Evolutionary conservation across 2,888 invertebrate genomes (phyloP).

Genomic region (Chaitophorus viminalis): DNA sequence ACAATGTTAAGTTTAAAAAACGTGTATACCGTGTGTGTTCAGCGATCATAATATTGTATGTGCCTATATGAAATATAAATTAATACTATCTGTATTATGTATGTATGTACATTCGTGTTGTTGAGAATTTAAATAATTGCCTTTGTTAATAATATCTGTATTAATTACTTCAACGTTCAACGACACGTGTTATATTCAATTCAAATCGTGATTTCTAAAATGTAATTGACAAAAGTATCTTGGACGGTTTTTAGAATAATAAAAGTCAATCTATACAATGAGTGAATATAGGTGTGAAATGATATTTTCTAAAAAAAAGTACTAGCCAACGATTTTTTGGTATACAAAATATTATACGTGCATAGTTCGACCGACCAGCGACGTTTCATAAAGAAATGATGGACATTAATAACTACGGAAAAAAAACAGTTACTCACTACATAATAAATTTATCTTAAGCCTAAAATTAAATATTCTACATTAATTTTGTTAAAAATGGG

Average conservation of each 20-base stretch:
- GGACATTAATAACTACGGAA: too few species aligned
- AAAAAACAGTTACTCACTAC: too few species aligned
- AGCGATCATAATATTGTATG: background rate
- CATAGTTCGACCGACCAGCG: too few species aligned
- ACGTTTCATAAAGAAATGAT: too few species aligned
- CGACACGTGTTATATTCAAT: background rate
- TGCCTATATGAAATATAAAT: too few species aligned
- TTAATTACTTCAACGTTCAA: background rate
- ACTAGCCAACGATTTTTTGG: background rate
- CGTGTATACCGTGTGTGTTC: background rate
- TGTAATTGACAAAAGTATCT: background rate
- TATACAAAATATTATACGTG: too few species aligned
- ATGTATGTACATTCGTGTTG: background rate
- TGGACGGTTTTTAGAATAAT: background rate
- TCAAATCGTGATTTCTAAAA: conserved; percentile 4
- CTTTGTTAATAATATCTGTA: background rate
- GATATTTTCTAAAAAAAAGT: background rate
- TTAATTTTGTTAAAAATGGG: too few species aligned
- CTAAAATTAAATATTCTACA: too few species aligned
- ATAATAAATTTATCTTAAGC: too few species aligned
- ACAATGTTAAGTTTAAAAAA: background rate
- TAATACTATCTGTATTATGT: too few species aligned
- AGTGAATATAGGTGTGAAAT: background rate
- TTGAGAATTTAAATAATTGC: background rate
- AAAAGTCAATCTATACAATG: background rate